These are phyloP conservation scores for Herpetotheres cachinnans DNA, from an alignment of 2,113 vertebrate genomes.

Conservation along the genomic window DNA sequence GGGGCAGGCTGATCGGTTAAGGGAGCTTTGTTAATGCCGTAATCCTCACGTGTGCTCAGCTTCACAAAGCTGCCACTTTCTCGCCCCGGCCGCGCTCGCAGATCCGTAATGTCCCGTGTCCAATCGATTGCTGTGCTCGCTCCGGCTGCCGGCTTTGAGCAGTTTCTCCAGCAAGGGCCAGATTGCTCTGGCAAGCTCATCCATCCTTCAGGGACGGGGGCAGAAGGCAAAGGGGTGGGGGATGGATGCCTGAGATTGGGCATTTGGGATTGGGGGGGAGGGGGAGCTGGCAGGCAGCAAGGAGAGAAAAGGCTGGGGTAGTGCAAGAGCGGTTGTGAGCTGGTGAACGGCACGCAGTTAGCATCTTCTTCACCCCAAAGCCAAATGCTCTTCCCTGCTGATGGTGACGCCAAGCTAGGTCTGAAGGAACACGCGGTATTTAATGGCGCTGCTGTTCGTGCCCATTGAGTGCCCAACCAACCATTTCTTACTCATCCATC, in stretches of 20 bases:
- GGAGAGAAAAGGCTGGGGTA: neutral
- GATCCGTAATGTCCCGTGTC: constrained; percentile 56
- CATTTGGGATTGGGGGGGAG: neutral
- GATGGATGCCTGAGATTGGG: neutral
- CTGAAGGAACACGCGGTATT: neutral
- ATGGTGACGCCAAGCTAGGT: neutral
- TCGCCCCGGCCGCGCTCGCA: neutral
- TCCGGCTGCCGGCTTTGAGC: neutral
- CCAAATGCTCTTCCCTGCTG: neutral
- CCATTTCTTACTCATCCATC: neutral
- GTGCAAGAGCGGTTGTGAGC: accelerated
- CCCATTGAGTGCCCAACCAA: neutral
- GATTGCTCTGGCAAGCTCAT: constrained; percentile 62
- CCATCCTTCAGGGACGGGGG: constrained; percentile 16
- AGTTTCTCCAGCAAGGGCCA: constrained; percentile 18
- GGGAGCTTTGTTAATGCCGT: constrained; percentile 53
- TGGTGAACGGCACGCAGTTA: accelerated
- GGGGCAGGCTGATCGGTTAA: constrained; percentile 41
- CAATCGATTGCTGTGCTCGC: constrained; percentile 56
- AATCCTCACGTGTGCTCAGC: constrained; percentile 54
- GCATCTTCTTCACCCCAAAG: neutral
- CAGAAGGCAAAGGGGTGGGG: neutral
- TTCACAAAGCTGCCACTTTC: constrained; percentile 37
- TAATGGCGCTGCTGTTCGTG: accelerated
- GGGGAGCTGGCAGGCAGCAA: neutral